Base-by-base conservation (phyloP, 2,888 invertebrate genomes). In the Hydropsyche betteni region DNA sequence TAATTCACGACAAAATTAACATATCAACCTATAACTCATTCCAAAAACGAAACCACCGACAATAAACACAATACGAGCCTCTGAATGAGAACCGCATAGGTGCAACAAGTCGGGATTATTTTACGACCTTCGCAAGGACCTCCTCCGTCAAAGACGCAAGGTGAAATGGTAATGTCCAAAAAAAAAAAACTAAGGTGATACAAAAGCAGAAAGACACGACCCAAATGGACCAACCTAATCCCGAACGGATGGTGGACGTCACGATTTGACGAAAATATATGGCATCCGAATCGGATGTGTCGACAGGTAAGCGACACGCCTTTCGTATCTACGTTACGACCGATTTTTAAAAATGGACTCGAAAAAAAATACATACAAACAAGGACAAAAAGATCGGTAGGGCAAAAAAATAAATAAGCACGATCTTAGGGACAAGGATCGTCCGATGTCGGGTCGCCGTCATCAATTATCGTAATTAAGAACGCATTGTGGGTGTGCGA, bases 91-190 rank as follows among this genome's bases (percentile, higher is more conserved):
- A 44, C 69, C 50, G 69, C 14, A 36, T 38, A 69, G 69, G 44
- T 33, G 68, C 36, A 34, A 12, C 33, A 24, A 12, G 14, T 12
- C 36, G 14, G 75, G 74, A 77, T 77, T 75, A 74, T 53, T 75
- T 77, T 75, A 75, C 75, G 77, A 75, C 77, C 77, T 77, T 77
- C 77, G 61, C 73, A 77, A 75, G 77, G 75, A 74, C 70, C 24
- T 16, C 14, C 14, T 14, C 8, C 38, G 34, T 44, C 69, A 34
- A 74, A 55, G 68, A 69, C 52, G 24, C 53, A 69, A 74, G 55
- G 36, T 69, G 36, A 53, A 34, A 24, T 24, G 24, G 52, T 12
- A 38, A 38, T 69, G 51, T 34, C n/a, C 53, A 53, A 8, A 16
- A 68, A 24, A 69, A 50, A 10, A 34, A 12, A 52, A 72, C 2